Base-by-base conservation (phyloP, 2,888 invertebrate species). In the Pegoplata infirma region DNA sequence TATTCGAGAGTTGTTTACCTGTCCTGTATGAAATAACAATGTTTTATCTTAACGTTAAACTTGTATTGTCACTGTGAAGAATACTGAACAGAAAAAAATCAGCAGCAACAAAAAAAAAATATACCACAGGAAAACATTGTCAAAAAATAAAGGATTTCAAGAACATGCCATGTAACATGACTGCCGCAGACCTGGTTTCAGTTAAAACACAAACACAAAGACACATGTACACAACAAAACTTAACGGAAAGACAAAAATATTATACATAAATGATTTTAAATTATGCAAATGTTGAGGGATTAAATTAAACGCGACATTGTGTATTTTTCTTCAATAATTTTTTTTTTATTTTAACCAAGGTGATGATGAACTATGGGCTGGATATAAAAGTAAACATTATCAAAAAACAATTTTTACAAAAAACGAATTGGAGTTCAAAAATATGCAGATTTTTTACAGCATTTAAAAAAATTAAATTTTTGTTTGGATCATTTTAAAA, bases 241-340 rank as follows among this genome's bases (percentile, higher is more conserved):
- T n/a, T n/a, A 1, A 67, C 17, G 51, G 10, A 28, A 28, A 58
- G 47, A 47, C 53, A 53, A 67, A 58, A 46, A 23, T 58, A 58
- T 53, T 64, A 12, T 32, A 21, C 51, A 46, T 49, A 71, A 75
- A 76, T 85, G 82, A 85, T 85, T 85, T 86, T 84, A 85, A 86
- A 84, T 86, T 86, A 86, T 86, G 86, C 86, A 86, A 86, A 86
- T 86, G 84, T 84, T 73, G 36, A 83, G 84, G 86, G 84, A 85
- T 86, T 84, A 86, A 85, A 82, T 84, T 84, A 83, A 82, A 83
- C 21, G 83, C 82, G 80, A 68, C 76, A 72, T 68, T 80, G 67
- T 72, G 36, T 63, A 28, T 40, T 19, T 55, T 67, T 17, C 28
- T 51, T 49, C 25, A 36, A 51, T 56, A 63, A n/a, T 40, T 3